Evolutionary conservation across 2,888 invertebrate species (phyloP).

Genomic region (Drosophila mettleri): DNA sequence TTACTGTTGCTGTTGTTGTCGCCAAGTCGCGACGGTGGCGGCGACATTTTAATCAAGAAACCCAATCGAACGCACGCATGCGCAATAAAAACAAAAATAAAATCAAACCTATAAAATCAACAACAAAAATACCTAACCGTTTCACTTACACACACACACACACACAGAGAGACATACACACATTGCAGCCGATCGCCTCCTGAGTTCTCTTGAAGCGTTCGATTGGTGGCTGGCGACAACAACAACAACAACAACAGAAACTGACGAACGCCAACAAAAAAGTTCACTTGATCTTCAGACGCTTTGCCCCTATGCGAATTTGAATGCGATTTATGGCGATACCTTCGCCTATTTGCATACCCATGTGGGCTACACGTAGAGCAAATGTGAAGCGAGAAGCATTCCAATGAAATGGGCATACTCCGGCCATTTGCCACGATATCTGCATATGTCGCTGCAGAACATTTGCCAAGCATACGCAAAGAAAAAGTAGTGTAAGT

Average conservation of each 20-base stretch:
- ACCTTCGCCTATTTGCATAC: conserved; percentile 56
- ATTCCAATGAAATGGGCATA: conserved; percentile 12
- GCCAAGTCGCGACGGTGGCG: conserved; percentile 65
- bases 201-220: conserved; percentile 36
- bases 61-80: conserved; percentile 83
- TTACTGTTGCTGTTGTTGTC: conserved; percentile 53
- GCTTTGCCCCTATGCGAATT: conserved; percentile 74
- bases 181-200: conserved; percentile 31
- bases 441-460: conserved; percentile 11
- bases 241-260: conserved; percentile 13
- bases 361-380: conserved; percentile 57
- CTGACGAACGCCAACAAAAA: conserved; percentile 40
- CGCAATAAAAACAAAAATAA: conserved; percentile 76
- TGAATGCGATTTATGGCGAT: conserved; percentile 68
- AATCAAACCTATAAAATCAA: conserved; percentile 68
- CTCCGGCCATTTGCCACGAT: conserved; percentile 5
- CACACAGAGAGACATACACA: conserved; percentile 9
- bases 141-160: conserved; percentile 51
- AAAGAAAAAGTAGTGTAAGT: conserved; percentile 1
- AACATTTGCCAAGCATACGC: neutral
- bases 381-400: conserved; percentile 20
- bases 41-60: conserved; percentile 82
- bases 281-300: conserved; percentile 65
- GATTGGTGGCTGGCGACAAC: conserved; percentile 29
- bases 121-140: conserved; percentile 57